These are phyloP conservation scores for Poecilia wingei DNA, from an alignment of 2,797 vertebrate genomes.

Conservation along the genomic window DNA sequence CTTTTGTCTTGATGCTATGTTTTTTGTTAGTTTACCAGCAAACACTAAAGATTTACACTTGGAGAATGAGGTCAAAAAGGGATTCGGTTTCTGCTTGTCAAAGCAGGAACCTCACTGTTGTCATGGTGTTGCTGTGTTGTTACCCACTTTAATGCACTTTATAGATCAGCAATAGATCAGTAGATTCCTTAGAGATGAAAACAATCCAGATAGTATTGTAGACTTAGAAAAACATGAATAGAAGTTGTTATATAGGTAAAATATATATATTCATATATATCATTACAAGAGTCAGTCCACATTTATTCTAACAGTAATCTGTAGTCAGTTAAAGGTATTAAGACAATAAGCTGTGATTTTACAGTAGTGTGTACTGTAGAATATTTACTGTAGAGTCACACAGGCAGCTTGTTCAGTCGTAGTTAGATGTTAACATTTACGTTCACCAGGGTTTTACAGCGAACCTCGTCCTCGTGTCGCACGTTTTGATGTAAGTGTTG, in stretches of 20 bases:
- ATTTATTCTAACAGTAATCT: conserved; percentile 24
- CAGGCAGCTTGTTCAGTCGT: conserved; percentile 5
- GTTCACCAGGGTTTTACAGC: neutral
- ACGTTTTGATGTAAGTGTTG: conserved; percentile 8
- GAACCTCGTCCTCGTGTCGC: neutral
- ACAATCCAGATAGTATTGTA: conserved; percentile 12
- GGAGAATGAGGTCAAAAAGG: conserved; percentile 27
- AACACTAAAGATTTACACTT: conserved; percentile 27
- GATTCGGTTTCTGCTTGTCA: conserved; percentile 42
- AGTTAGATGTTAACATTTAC: conserved; percentile 18
- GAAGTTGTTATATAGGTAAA: conserved; percentile 6
- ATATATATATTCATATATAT: neutral
- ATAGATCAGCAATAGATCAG: conserved; percentile 45
- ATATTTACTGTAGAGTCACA: conserved; percentile 34
- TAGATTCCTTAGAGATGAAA: conserved; percentile 11
- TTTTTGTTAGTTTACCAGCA: conserved; percentile 35
- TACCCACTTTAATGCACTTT: conserved; percentile 76
- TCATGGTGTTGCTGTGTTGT: conserved; percentile 43
- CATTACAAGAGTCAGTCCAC: conserved; percentile 26
- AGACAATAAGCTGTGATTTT: conserved; percentile 12
- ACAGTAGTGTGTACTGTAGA: conserved; percentile 33
- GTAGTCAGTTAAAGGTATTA: conserved; percentile 21
- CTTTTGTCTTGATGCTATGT: conserved; percentile 40
- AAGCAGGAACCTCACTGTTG: conserved; percentile 12
- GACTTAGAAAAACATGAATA: neutral